Evolutionary conservation across 1,140 invertebrate species (phyloP), one percentile per base, ranked within the genome.

Genomic region (Drosophila funebris): DNA sequence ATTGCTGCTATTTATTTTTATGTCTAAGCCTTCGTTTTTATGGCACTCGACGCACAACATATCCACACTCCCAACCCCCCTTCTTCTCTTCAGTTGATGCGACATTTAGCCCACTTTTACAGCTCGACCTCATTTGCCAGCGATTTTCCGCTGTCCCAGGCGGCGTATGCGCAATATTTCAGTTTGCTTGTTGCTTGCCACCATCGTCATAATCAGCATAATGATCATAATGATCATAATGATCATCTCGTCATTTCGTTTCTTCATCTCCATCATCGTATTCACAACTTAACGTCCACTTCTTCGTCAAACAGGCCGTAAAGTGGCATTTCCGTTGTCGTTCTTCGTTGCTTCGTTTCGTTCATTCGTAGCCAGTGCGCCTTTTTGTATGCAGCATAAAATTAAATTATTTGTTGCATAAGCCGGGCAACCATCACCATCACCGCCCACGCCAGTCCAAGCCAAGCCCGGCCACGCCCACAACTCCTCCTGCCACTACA

Each of bases 361-460:
- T 48, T 58, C 62, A 37, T 66, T 29, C 27, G 54, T 33, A 29
- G 60, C 66, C 48, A 44, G 58, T 78, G 79, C 53, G 66, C 62
- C 82, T 77, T 85, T 85, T 78, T 87, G 77, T 85, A 81, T 85
- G 75, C 82, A 73, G 83, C 82, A 88, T 87, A 78, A 87, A 87
- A 87, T 87, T 87, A 87, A 87, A 87, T 87, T 87, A 87, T 87
- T 87, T 87, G 83, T 87, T 82, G 82, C 82, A 87, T 88, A 87
- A 87, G 82, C 82, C 63, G 53, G 52, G 11, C 54, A 60, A 52
- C 56, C 44, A 22, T 8, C 44, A 52, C 56, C 44, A 22, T 8
- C 44, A 22, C 62, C 13, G 63, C 13, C 11, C 24, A 50, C 22
- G 0, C 5, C 48, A n/a, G n/a, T n/a, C n/a, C n/a, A n/a, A n/a